Base-by-base conservation (phyloP, 2,113 vertebrate genomes). In the Andinoacara biseriatus region DNA sequence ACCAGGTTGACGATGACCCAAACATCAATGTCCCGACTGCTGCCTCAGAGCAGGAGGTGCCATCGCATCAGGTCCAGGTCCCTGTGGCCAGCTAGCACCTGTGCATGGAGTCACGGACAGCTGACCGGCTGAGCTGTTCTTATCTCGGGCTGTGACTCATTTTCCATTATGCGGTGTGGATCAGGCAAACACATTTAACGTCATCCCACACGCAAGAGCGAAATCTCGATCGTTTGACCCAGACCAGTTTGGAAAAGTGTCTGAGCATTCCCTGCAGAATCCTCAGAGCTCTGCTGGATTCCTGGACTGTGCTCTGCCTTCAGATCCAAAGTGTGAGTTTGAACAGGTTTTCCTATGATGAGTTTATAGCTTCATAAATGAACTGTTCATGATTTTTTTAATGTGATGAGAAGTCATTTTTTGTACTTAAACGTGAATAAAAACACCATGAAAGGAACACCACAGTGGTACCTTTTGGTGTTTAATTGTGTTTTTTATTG, bases 1-100 rank as follows among this genome's bases (percentile, higher is more conserved):
- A 97, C 88, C 96, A 97, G 85, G 93, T 95, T 7, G 96, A 96
- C 7, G 91, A 95, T 4, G 94, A 94, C 83, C 96, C 96, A 5
- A 97, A 97, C 76, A 94, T 96, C 46, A 89, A 98, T 0, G 9
- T 96, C 57, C 94, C 94, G 4, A 77, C 78, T 1, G 88, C 72
- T 35, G 85, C 82, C 20, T 81, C 92, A 18, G 86, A 95, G 82
- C 93, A 90, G 77, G 89, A 95, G 3, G 60, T 94, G 74, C 80
- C 89, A 1, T 65, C 76, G 60, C 43, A 78, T 75, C 91, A 84
- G 43, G 67, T 57, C 75, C 85, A 89, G 35, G 94, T 95, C 60
- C 89, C 76, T 1, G 15, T 38, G 38, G 58, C 40, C 40, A 40
- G 59, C 59, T 72, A 62, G 14, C 77, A n/a, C 60, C 29, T 9